These are phyloP conservation scores for Paragorgia papillata DNA, from an alignment of 92 coral and sea anemone species.

Conservation along the genomic window DNA sequence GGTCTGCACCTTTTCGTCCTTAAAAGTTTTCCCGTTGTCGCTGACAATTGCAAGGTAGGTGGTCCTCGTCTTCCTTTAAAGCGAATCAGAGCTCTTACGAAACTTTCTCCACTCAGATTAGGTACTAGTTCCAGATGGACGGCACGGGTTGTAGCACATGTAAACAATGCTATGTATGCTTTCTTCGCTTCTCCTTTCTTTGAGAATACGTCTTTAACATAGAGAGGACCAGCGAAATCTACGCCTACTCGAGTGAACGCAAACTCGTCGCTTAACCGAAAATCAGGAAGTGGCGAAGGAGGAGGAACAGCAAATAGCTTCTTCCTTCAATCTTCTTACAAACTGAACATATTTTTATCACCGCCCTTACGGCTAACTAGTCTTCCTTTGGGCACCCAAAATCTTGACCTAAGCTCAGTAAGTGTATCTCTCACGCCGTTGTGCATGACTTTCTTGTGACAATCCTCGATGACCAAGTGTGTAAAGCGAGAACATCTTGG, in stretches of 20 bases:
- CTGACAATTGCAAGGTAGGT: slow-evolving; percentile 29
- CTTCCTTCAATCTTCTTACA: slow-evolving; percentile 33
- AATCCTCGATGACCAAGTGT: slow-evolving; percentile 34
- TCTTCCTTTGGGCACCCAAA: slow-evolving; percentile 40
- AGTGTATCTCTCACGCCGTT: slow-evolving; percentile 49
- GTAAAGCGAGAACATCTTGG: slow-evolving; percentile 47
- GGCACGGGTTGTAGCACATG: slow-evolving; percentile 46
- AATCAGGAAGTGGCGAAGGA: slow-evolving; percentile 48
- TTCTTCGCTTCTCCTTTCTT: slow-evolving; percentile 39
- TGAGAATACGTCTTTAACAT: slow-evolving; percentile 35
- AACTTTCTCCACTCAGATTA: slow-evolving; percentile 34
- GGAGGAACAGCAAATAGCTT: slow-evolving; percentile 17
- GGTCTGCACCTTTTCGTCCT: slow-evolving; percentile 23
- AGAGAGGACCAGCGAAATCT: slow-evolving; percentile 49
- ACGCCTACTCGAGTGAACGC: slow-evolving; percentile 49
- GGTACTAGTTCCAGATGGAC: slow-evolving; percentile 53
- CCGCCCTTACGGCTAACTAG: slow-evolving; percentile 9
- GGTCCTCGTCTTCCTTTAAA: slow-evolving; percentile 40
- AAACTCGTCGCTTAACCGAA: slow-evolving; percentile 30
- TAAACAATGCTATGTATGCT: slow-evolving; percentile 52
- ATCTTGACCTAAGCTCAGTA: slow-evolving; percentile 33
- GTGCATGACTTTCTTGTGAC: slow-evolving; percentile 39
- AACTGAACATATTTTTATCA: slow-evolving; percentile 6
- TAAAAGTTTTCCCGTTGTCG: slow-evolving; percentile 35
- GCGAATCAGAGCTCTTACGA: slow-evolving; percentile 42